Base-by-base conservation (phyloP, 2,113 vertebrate genomes). In the Sphaerodactylus townsendi region DNA sequence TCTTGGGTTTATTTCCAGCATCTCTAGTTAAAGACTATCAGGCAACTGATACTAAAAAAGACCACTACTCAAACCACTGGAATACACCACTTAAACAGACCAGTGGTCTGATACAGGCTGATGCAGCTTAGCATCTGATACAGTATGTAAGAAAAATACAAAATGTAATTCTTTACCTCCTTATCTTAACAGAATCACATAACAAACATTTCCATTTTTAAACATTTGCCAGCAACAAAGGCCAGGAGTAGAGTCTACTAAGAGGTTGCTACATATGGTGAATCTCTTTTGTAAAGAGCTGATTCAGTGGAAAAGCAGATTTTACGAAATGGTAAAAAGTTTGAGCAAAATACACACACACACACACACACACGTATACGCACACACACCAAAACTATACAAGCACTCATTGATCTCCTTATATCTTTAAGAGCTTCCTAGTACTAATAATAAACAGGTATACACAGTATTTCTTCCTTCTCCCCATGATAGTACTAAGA, bases 91-190 rank as follows among this genome's bases (percentile, higher is more conserved):
- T 14, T 74, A 41, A 28, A 73, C 44, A 28, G 69, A 59, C 17
- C 28, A 41, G 13, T 33, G 53, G 46, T 46, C 19, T 64, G 23
- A 65, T 56, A 68, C 33, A n/a, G 44, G 15, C 14, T 23, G 68
- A 35, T 7, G 14, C 79, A 88, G 87, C 91, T 89, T 85, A 1
- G 70, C 84, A 84, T 86, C 23, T 84, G 85, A 85, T 77, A 21
- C 73, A 23, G 3, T 41, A 81, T 86, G 85, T 41, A 86, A 90
- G 78, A 77, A 89, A 88, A 41, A 90, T 62, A 39, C 74, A 70
- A 89, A 78, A 53, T 33, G 81, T 79, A 53, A 83, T 44, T 72
- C 83, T 86, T 78, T 77, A 91, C 85, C 93, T 90, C 17, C 73
- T 84, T 82, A 82, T 23, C 25, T 78, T 85, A 85, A 48, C 75